Evolutionary conservation across 2,888 invertebrate genomes (phyloP).

Genomic region (Orchesella flavescens): DNA sequence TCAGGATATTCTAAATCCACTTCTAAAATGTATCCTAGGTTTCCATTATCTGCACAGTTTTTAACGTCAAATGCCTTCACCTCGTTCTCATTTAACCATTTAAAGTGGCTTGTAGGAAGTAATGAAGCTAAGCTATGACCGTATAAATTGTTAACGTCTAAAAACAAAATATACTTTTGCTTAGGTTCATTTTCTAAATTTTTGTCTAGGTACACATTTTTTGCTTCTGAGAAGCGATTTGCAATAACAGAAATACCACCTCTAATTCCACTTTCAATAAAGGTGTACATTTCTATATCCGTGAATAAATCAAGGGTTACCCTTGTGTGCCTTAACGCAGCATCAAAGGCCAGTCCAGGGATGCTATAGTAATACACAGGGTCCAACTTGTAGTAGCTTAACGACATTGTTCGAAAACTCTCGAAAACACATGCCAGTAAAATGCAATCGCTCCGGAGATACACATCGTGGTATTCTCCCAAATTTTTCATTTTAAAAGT

Average conservation of each 20-base stretch:
- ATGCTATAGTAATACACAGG: slow-evolving; percentile 14
- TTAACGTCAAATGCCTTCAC: not conserved
- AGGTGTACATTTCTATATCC: not conserved
- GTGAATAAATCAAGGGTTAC: slow-evolving; percentile 37
- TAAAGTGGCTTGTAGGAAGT: slow-evolving; percentile 25
- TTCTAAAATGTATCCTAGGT: slow-evolving; percentile 7
- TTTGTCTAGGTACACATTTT: slow-evolving; percentile 6
- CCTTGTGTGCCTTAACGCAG: slow-evolving; percentile 17
- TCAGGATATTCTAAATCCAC: not conserved
- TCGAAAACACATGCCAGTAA: slow-evolving; percentile 34
- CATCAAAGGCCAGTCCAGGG: slow-evolving; percentile 28
- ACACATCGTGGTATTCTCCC: slow-evolving; percentile 16
- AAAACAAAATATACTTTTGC: slow-evolving; percentile 15
- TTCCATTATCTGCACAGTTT: not conserved
- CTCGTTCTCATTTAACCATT: not conserved
- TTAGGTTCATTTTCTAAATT: not conserved
- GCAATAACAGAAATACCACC: slow-evolving; percentile 22
- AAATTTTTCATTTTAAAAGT: slow-evolving; percentile 10
- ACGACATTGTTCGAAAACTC: slow-evolving; percentile 24
- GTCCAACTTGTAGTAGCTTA: slow-evolving; percentile 33
- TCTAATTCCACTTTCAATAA: slow-evolving; percentile 36
- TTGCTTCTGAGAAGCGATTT: slow-evolving; percentile 13
- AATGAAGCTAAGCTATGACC: not conserved
- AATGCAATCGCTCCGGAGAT: slow-evolving; percentile 10
- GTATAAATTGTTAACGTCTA: slow-evolving; percentile 39